A percentile compares a stretch with the other conserved stretches of the same genome.
Conservation (phyloP, 2,113 vertebrate species). For the Tympanuchus pallidicinctus region DNA sequence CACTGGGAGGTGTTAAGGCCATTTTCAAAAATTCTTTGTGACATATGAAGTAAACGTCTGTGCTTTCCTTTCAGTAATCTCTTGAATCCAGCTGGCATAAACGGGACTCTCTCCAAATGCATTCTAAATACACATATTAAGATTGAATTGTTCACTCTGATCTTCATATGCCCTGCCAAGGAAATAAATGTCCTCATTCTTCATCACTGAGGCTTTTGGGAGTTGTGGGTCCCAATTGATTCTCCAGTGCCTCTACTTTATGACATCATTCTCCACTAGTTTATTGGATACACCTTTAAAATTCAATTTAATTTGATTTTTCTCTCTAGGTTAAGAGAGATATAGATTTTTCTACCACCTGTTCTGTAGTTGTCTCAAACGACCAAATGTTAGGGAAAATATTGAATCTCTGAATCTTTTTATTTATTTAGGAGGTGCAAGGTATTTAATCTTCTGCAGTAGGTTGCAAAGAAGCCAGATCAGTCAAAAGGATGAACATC, state of each 20-base stretch:
- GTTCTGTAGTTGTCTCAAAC: not conserved
- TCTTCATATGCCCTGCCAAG: not conserved
- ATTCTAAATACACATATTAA: not conserved
- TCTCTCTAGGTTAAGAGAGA: not conserved
- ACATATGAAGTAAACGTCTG: not conserved
- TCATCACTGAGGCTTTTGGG: not conserved
- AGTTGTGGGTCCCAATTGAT: not conserved
- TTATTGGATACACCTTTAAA: not conserved
- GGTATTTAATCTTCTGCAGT: not conserved
- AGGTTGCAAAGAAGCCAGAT: not conserved
- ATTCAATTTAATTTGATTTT: constrained; percentile 7
- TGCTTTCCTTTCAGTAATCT: not conserved
- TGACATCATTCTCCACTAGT: not conserved
- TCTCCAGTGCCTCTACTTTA: not conserved
- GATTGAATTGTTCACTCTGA: not conserved
- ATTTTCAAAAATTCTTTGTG: not conserved
- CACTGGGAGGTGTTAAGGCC: not conserved
- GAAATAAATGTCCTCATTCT: not conserved
- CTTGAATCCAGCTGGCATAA: not conserved
- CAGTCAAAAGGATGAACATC: not conserved
- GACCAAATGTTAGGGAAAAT: constrained; percentile 4
- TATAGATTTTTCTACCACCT: constrained; percentile 3
- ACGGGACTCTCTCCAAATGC: not conserved
- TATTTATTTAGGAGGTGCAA: not conserved
- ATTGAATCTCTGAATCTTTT: not conserved